Conservation (phyloP, 2,113 vertebrate genomes). For the Apaloderma vittatum region DNA sequence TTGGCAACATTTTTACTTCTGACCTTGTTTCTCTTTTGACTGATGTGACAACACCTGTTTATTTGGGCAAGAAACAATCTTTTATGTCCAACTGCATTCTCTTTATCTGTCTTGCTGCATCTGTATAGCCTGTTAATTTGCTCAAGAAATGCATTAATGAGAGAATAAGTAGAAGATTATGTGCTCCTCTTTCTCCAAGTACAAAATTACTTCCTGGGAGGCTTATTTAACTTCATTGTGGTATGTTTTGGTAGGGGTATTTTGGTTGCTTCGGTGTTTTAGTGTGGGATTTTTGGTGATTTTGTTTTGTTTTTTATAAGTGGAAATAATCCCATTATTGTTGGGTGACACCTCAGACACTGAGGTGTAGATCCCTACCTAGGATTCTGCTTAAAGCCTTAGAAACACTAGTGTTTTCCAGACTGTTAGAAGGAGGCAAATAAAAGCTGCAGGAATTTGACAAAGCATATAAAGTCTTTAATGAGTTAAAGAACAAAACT, state of each 20-base stretch:
- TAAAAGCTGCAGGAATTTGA: neutral
- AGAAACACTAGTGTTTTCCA: neutral
- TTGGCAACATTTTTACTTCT: neutral
- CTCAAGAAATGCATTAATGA: neutral
- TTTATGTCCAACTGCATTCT: neutral
- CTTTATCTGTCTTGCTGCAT: neutral
- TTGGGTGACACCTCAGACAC: neutral
- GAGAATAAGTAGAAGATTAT: neutral
- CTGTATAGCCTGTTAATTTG: neutral
- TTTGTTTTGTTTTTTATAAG: neutral
- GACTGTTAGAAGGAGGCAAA: neutral
- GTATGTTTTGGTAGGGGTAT: neutral
- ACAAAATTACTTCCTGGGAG: neutral
- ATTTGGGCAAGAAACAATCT: neutral
- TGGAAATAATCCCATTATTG: neutral
- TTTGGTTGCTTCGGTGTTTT: neutral
- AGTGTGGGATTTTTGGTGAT: too few relatives aligned
- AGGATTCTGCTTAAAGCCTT: neutral
- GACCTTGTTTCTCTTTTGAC: neutral
- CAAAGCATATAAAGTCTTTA: neutral
- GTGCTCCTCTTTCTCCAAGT: neutral
- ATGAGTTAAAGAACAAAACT: conserved; percentile 3
- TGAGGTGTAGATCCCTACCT: neutral
- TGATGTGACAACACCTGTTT: neutral
- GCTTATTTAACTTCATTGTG: neutral